These are phyloP conservation scores for Rhagium mordax DNA, from an alignment of 2,888 invertebrate species.

Conservation along the genomic window DNA sequence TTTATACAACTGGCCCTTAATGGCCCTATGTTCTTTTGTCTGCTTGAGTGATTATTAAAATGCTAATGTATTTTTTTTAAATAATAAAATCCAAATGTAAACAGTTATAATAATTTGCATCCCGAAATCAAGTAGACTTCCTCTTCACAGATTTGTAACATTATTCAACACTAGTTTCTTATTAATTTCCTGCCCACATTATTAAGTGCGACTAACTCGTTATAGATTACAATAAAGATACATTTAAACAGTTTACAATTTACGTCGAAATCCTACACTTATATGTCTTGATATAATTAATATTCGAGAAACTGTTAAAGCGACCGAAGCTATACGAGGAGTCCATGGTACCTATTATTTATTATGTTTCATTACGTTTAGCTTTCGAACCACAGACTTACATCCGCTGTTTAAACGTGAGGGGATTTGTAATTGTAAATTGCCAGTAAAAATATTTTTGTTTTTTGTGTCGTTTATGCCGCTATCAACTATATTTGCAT, in stretches of 20 bases:
- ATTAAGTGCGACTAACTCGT: background rate
- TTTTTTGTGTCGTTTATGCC: background rate
- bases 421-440: constrained; percentile 20
- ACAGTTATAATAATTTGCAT: background rate
- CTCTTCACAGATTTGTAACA: background rate
- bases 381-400: constrained; percentile 22
- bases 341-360: background rate
- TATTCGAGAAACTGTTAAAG: constrained; percentile 33
- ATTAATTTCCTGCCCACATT: constrained; percentile 33
- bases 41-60: too few relatives aligned
- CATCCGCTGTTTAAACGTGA: constrained; percentile 26
- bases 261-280: constrained; percentile 8
- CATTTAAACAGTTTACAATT: constrained; percentile 2
- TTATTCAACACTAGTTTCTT: constrained; percentile 1
- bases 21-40: too few relatives aligned
- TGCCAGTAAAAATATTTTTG: constrained; percentile 11
- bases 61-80: too few relatives aligned
- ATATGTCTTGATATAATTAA: constrained; percentile 24
- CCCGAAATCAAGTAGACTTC: background rate
- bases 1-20: too few relatives aligned
- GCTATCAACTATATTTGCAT: background rate
- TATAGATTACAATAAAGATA: constrained; percentile 6
- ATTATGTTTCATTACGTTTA: constrained; percentile 8
- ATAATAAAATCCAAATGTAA: background rate
- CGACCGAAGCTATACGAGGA: background rate